Evolutionary conservation across 2,888 invertebrate species (phyloP).

Genomic region (Tetropium fuscum): DNA sequence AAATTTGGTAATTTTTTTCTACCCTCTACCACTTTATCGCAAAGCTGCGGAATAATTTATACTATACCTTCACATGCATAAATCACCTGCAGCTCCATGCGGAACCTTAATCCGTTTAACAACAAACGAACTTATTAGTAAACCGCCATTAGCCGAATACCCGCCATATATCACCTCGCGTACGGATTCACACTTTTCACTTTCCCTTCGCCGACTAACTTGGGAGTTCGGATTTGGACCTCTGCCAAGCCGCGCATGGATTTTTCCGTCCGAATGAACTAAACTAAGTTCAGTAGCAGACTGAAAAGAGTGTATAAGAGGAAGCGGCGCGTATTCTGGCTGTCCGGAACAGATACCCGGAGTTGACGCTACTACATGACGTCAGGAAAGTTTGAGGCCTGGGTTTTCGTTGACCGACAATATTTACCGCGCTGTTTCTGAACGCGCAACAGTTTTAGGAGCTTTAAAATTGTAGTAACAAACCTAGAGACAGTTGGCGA

Average conservation of each 20-base stretch:
- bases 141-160: background rate
- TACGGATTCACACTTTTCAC: background rate
- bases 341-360: slow-evolving; percentile 29
- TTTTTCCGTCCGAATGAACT: slow-evolving; percentile 17
- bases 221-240: slow-evolving; percentile 16
- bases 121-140: background rate
- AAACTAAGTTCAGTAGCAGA: slow-evolving; percentile 17
- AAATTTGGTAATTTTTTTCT: no score
- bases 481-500: no score
- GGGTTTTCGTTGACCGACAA: slow-evolving; percentile 9
- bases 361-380: slow-evolving; percentile 29
- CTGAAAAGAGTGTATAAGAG: slow-evolving; percentile 9
- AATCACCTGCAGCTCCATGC: background rate
- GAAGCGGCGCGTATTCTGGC: slow-evolving; percentile 5
- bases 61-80: slow-evolving; percentile 5
- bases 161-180: no score
- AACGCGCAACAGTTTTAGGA: background rate
- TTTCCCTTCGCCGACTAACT: slow-evolving; percentile 3
- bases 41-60: no score
- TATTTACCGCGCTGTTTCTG: background rate
- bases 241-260: slow-evolving; percentile 16
- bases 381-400: slow-evolving; percentile 17
- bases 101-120: background rate
- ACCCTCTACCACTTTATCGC: no score
- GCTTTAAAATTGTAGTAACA: no score